These are phyloP conservation scores for Poicephalus gulielmi DNA, from an alignment of 2,113 vertebrate genomes.

Conservation along the genomic window DNA sequence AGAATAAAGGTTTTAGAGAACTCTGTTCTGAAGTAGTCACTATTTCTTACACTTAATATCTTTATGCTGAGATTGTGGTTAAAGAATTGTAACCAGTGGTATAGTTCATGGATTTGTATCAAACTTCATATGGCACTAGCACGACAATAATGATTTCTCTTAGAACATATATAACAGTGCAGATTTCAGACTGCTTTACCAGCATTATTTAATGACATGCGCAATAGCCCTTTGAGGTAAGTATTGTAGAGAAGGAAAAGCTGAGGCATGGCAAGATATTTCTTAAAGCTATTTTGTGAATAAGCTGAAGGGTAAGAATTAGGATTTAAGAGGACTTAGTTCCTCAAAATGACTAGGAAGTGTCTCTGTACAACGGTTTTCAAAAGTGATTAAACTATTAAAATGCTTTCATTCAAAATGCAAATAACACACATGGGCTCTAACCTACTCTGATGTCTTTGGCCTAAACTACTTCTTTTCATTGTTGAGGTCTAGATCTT, in stretches of 20 bases:
- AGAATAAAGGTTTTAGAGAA: constrained; percentile 56
- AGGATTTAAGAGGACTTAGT: constrained; percentile 53
- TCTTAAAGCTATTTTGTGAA: constrained; percentile 42
- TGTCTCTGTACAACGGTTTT: constrained; percentile 10
- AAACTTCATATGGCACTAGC: not conserved
- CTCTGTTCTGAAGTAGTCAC: constrained; percentile 41
- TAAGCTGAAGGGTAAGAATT: constrained; percentile 52
- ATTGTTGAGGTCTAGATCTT: not conserved
- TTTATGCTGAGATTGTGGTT: constrained; percentile 47
- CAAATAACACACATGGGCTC: not conserved
- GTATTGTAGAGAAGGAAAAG: constrained; percentile 44
- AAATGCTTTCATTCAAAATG: constrained; percentile 43
- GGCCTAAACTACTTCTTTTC: constrained; percentile 23
- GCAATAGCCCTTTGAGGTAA: constrained; percentile 42
- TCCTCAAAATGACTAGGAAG: constrained; percentile 18
- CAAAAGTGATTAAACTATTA: constrained; percentile 57
- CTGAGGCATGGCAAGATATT: constrained; percentile 12
- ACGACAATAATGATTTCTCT: not conserved
- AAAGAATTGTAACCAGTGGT: constrained; percentile 48
- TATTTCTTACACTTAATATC: constrained; percentile 35
- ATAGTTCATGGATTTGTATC: constrained; percentile 51
- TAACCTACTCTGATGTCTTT: constrained; percentile 1
- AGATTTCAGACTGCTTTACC: constrained; percentile 49
- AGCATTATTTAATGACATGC: constrained; percentile 56
- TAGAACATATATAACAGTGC: constrained; percentile 15